Percentiles rank a stretch among this genome's conserved stretches.
Evolutionary conservation across 2,113 vertebrate species (phyloP).

Genomic region (Odontesthes bonariensis): DNA sequence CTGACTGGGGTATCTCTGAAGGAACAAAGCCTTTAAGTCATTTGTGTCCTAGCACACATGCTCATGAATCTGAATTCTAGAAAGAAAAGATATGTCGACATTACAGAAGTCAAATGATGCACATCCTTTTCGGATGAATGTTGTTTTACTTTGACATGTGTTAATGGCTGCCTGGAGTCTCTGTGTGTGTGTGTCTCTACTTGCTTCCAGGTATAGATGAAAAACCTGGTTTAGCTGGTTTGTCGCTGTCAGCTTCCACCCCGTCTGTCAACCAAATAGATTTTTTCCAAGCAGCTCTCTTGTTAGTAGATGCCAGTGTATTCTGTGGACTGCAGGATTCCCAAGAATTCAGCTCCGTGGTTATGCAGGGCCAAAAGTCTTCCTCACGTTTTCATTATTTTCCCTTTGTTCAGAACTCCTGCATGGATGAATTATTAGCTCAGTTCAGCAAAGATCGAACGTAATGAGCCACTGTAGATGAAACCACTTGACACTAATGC

Average conservation of each 20-base stretch:
- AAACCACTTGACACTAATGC: not conserved
- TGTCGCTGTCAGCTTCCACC: constrained; percentile 21
- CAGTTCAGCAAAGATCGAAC: not conserved
- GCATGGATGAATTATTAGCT: constrained; percentile 1
- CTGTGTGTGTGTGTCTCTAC: not conserved
- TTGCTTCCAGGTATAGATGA: constrained; percentile 33
- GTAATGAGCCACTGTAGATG: not conserved
- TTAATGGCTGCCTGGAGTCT: no score
- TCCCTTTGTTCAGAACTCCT: not conserved
- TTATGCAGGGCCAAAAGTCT: not conserved
- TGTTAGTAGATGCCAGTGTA: constrained; percentile 19
- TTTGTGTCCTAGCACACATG: no score
- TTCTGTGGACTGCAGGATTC: constrained; percentile 18
- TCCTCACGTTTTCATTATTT: not conserved
- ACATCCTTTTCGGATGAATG: no score
- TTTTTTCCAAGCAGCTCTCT: constrained; percentile 30
- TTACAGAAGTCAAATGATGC: no score
- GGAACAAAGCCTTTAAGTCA: no score
- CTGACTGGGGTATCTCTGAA: no score
- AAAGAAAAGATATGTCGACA: no score
- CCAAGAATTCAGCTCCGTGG: constrained; percentile 2
- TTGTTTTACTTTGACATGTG: no score
- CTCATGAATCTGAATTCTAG: no score
- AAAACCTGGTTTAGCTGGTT: constrained; percentile 72
- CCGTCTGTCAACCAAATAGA: constrained; percentile 33